phyloP scores from a whole-genome alignment of 1,140 invertebrate species.

The Lamellibrachia luymesi region DNA sequence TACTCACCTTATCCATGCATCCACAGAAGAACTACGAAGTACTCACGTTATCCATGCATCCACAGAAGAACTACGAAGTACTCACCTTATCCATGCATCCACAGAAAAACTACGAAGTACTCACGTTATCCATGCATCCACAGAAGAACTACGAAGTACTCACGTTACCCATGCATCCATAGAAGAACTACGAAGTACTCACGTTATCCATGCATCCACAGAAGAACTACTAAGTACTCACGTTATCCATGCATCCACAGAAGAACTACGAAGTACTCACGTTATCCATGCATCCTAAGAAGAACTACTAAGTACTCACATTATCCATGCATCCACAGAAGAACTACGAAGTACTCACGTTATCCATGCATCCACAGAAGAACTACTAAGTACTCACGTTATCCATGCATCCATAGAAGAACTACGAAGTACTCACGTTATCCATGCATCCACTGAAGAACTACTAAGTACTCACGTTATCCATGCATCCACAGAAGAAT shows the following conservation, averaged over 20 bases:
- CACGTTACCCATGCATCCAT: background rate
- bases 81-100: background rate
- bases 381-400: background rate
- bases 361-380: background rate
- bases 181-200: background rate
- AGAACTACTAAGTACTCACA: too few species aligned
- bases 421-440: background rate
- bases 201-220: background rate
- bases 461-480: background rate
- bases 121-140: background rate
- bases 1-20: background rate
- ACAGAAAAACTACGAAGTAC: background rate
- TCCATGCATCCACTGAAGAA: background rate
- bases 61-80: background rate
- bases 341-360: background rate
- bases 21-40: background rate
- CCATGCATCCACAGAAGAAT: background rate
- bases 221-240: background rate
- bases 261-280: background rate
- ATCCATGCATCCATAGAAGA: background rate
- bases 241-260: background rate
- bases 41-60: background rate
- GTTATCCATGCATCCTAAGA: background rate
- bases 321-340: background rate
- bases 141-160: background rate